Conservation (phyloP, 2,113 vertebrate genomes). For the Anoura caudifer region DNA sequence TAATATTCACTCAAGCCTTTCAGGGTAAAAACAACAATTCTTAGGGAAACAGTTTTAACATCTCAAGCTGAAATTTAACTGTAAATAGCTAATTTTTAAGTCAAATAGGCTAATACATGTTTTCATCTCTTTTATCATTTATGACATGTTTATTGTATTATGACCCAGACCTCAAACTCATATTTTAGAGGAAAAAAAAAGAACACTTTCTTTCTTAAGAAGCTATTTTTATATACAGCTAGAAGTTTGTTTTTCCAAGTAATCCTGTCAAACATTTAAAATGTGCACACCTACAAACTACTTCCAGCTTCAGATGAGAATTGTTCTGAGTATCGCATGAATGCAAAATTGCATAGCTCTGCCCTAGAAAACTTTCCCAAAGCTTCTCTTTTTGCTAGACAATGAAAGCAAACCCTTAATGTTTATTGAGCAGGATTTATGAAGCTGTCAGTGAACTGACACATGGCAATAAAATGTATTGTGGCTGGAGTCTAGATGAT, state of each 20-base stretch:
- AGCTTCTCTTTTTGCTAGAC: slow-evolving; percentile 1
- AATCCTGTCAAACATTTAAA: not conserved
- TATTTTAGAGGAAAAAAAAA: not conserved
- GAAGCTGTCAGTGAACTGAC: slow-evolving; percentile 65
- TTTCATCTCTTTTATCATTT: not conserved
- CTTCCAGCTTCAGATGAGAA: slow-evolving; percentile 4
- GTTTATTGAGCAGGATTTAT: slow-evolving; percentile 67
- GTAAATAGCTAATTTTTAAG: not conserved
- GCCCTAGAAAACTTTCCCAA: slow-evolving; percentile 9
- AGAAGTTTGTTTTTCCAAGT: not conserved
- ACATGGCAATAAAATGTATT: slow-evolving; percentile 57
- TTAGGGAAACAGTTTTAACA: not conserved
- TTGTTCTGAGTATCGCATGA: not conserved
- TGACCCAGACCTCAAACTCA: not conserved
- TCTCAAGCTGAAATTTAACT: not conserved
- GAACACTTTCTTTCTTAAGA: not conserved
- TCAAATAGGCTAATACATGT: not conserved
- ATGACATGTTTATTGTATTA: not conserved
- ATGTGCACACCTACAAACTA: not conserved
- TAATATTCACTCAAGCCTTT: not conserved
- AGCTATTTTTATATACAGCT: not conserved
- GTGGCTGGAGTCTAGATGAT: slow-evolving; percentile 55
- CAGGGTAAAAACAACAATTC: not conserved
- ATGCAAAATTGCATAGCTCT: not conserved
- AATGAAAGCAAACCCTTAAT: slow-evolving; percentile 44